These are phyloP conservation scores for Smittia sp. DNA, from an alignment of 2,888 invertebrate genomes.

Conservation along the genomic window DNA sequence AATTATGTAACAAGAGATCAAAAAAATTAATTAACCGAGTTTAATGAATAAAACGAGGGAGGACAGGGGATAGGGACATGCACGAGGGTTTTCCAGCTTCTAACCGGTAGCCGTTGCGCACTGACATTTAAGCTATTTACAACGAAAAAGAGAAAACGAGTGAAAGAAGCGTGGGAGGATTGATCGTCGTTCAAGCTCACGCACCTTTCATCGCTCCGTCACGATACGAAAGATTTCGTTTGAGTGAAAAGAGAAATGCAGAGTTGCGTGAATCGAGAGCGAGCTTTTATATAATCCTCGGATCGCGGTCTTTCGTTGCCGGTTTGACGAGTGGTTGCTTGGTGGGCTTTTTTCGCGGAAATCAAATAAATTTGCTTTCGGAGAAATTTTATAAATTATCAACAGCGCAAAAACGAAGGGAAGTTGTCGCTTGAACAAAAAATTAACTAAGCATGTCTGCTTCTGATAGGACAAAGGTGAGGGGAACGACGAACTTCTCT, in stretches of 20 bases:
- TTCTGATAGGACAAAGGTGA: neutral
- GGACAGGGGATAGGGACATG: neutral
- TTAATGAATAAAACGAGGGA: neutral
- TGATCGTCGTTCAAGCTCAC: neutral
- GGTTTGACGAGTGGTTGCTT: neutral
- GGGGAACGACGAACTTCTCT: neutral
- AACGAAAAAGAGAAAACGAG: neutral
- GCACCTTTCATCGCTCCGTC: neutral
- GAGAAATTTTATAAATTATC: slow-evolving; percentile 5
- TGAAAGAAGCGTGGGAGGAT: neutral
- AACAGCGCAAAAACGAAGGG: neutral
- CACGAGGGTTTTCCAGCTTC: no score
- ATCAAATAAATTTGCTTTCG: neutral
- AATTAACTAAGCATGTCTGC: no score
- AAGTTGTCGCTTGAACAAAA: neutral
- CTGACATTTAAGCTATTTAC: neutral
- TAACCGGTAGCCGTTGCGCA: neutral
- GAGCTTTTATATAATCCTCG: neutral
- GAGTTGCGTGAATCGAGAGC: slow-evolving; percentile 1
- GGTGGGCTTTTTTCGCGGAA: neutral
- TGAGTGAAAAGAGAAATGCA: neutral
- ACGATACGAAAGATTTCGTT: neutral
- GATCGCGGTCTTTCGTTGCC: neutral
- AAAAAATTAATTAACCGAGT: neutral
- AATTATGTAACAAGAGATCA: slow-evolving; percentile 4